Percentiles rank a stretch among this genome's conserved stretches.
Conservation (phyloP, 1,140 invertebrate genomes). For the Tribolium madens region DNA sequence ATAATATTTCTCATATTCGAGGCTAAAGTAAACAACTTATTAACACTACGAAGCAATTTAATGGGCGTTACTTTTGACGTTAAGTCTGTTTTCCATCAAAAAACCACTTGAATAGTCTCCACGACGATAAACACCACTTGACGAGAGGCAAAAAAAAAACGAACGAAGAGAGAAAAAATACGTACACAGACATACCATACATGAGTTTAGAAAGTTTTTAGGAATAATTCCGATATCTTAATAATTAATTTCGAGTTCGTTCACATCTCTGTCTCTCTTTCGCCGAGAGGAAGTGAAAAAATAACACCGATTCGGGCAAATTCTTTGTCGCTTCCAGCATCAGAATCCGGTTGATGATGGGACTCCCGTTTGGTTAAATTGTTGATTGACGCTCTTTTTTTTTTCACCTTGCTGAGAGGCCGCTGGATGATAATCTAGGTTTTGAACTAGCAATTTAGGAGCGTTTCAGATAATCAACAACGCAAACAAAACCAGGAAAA, state of each 20-base stretch:
- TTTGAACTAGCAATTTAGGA: not conserved
- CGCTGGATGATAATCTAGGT: not conserved
- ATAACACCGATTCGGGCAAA: slow-evolving; percentile 33
- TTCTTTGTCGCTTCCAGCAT: slow-evolving; percentile 8
- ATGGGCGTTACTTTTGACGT: slow-evolving; percentile 32
- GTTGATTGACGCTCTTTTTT: slow-evolving; percentile 22
- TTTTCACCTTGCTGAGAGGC: not conserved
- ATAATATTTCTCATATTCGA: slow-evolving; percentile 38
- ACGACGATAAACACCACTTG: slow-evolving; percentile 30
- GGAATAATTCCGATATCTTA: slow-evolving; percentile 28
- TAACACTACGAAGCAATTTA: slow-evolving; percentile 34
- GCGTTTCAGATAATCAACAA: too few relatives aligned
- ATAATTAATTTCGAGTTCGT: slow-evolving; percentile 34
- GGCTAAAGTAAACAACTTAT: slow-evolving; percentile 35
- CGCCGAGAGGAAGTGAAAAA: slow-evolving; percentile 23
- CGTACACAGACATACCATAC: not conserved
- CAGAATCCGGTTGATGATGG: slow-evolving; percentile 14
- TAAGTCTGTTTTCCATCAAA: slow-evolving; percentile 41
- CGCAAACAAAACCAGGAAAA: too few relatives aligned
- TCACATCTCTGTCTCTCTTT: slow-evolving; percentile 5
- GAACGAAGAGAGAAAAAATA: slow-evolving; percentile 8
- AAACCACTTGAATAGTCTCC: slow-evolving; percentile 36
- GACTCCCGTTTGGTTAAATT: slow-evolving; percentile 22
- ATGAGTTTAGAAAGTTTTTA: slow-evolving; percentile 20
- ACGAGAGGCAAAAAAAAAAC: not conserved